A percentile compares a stretch with the other conserved stretches of the same genome.
Evolutionary conservation across 1,140 invertebrate genomes (phyloP).

Genomic region (Conus betulinus): DNA sequence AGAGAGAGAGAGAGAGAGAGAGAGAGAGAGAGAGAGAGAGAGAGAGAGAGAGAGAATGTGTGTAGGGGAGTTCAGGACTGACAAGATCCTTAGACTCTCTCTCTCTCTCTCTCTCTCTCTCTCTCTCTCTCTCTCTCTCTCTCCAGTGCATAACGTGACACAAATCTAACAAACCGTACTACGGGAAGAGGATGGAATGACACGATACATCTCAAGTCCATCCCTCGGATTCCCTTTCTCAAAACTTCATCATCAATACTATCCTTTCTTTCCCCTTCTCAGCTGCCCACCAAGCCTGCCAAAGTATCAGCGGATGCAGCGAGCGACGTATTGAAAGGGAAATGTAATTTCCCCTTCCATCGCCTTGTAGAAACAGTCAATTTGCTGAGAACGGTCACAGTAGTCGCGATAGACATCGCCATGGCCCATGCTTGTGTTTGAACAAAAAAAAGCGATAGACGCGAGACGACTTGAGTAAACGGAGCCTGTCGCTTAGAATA

Average conservation of each 20-base stretch:
- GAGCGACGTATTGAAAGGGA: slow-evolving; percentile 27
- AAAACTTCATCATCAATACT: background rate
- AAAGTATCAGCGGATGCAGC: background rate
- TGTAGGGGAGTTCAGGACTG: background rate
- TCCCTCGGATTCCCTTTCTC: slow-evolving; percentile 20
- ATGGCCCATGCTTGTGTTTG: background rate
- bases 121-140: background rate
- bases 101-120: background rate
- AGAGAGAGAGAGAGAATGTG: background rate
- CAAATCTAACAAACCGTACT: background rate
- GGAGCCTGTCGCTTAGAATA: slow-evolving; percentile 12
- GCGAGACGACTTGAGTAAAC: slow-evolving; percentile 1
- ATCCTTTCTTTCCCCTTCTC: slow-evolving; percentile 1
- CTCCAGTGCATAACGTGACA: background rate
- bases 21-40: slow-evolving; percentile 1
- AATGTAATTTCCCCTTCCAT: slow-evolving; percentile 37
- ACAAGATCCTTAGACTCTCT: background rate
- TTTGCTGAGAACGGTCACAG: slow-evolving; percentile 32
- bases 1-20: background rate
- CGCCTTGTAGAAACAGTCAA: slow-evolving; percentile 32
- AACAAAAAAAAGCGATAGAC: slow-evolving; percentile 29
- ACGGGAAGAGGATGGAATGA: background rate
- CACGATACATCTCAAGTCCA: slow-evolving; percentile 12
- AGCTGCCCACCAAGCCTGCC: background rate
- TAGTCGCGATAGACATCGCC: background rate